These are phyloP conservation scores for Xestobium rufovillosum DNA, from an alignment of 2,888 invertebrate species.

Conservation along the genomic window DNA sequence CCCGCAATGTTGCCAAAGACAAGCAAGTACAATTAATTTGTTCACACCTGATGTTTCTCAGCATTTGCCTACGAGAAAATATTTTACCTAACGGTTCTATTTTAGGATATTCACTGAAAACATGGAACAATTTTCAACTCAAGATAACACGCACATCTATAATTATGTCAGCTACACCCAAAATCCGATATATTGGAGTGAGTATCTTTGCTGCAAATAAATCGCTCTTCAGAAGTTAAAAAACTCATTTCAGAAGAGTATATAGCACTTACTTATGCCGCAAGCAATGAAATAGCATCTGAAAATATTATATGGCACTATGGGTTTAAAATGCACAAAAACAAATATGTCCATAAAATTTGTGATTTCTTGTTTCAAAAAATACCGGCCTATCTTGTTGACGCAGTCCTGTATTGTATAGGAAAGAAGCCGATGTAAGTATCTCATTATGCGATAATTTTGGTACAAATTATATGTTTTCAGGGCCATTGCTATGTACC, in stretches of 20 bases:
- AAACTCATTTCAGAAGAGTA: constrained; percentile 45
- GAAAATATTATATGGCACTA: constrained; percentile 57
- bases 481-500: background rate
- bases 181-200: constrained; percentile 74
- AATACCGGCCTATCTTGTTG: constrained; percentile 55
- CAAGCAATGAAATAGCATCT: constrained; percentile 49
- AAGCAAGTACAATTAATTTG: constrained; percentile 1
- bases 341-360: too few species aligned
- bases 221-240: too few species aligned
- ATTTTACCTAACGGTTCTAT: too few species aligned
- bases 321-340: constrained; percentile 54
- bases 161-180: constrained; percentile 79
- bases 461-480: background rate
- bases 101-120: background rate
- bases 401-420: constrained; percentile 47
- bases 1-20: background rate
- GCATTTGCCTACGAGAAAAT: background rate
- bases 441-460: constrained; percentile 4
- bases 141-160: constrained; percentile 55
- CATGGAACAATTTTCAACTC: background rate
- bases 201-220: too few species aligned
- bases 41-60: background rate
- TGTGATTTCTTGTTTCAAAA: constrained; percentile 56
- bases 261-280: constrained; percentile 46
- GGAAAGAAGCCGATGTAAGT: constrained; percentile 60